These are phyloP conservation scores for Laspeyria flexula DNA, from an alignment of 2,888 invertebrate genomes.

Conservation along the genomic window DNA sequence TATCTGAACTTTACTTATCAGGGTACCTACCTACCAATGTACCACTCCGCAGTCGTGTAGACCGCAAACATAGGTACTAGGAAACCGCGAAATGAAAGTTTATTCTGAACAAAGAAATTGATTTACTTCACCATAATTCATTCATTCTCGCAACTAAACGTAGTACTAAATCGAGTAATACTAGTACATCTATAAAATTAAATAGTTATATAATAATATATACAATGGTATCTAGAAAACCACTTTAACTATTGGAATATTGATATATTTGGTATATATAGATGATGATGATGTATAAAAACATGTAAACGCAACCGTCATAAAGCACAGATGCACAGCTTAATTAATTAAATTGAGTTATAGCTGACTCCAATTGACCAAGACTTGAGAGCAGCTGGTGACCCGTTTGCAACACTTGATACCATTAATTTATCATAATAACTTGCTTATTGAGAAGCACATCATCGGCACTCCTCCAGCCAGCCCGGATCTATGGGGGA, in stretches of 20 bases:
- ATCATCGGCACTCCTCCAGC: too few relatives aligned
- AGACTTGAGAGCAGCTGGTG: constrained; percentile 13
- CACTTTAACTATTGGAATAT: too few relatives aligned
- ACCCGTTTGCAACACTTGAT: constrained; percentile 8
- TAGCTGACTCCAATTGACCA: background rate
- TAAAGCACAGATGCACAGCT: too few relatives aligned
- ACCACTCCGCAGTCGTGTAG: constrained; percentile 4
- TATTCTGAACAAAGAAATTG: constrained; percentile 16
- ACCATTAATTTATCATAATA: constrained; percentile 8
- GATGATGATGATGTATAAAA: too few relatives aligned
- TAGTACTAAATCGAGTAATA: too few relatives aligned
- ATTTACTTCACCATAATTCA: constrained; percentile 1
- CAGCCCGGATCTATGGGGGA: too few relatives aligned
- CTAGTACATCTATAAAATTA: too few relatives aligned
- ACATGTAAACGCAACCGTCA: too few relatives aligned
- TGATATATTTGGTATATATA: too few relatives aligned
- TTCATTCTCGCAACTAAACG: background rate
- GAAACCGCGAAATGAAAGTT: constrained; percentile 38
- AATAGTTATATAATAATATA: too few relatives aligned
- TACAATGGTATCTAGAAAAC: too few relatives aligned
- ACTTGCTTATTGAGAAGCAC: background rate
- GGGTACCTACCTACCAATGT: too few relatives aligned
- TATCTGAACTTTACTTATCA: constrained; percentile 21
- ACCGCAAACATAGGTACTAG: constrained; percentile 37
- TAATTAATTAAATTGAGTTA: constrained; percentile 3